These are phyloP conservation scores for Chironomus riparius DNA, from an alignment of 2,888 invertebrate genomes.

Conservation along the genomic window DNA sequence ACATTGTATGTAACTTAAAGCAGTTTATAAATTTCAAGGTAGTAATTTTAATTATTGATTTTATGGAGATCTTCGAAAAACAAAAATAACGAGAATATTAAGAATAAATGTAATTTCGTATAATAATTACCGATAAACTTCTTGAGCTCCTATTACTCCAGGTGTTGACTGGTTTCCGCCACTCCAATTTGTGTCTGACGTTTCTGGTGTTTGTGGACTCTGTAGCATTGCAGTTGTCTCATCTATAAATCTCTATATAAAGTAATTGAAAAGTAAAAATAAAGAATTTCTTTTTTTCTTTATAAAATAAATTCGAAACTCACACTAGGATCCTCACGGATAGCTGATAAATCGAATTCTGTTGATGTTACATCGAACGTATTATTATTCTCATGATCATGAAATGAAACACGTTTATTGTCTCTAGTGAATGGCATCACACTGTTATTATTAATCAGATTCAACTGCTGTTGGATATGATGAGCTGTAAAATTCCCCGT, in stretches of 20 bases:
- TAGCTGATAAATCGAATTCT: conserved; percentile 41
- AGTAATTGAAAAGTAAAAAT: conserved; percentile 31
- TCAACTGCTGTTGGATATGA: conserved; percentile 25
- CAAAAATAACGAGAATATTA: too few relatives aligned
- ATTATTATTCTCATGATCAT: conserved; percentile 50
- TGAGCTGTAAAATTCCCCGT: not conserved
- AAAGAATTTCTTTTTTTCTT: too few relatives aligned
- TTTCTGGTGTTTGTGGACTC: conserved; percentile 59
- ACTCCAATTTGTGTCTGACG: conserved; percentile 39
- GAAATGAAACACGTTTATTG: conserved; percentile 65
- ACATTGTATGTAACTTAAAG: too few relatives aligned
- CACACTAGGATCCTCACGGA: conserved; percentile 75
- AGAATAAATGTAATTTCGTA: too few relatives aligned
- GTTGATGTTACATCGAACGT: too few relatives aligned
- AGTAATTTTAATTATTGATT: too few relatives aligned
- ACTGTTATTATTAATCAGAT: conserved; percentile 22
- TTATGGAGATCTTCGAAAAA: too few relatives aligned
- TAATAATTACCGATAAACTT: conserved; percentile 70
- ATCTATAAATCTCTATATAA: conserved; percentile 60
- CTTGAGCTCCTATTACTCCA: conserved; percentile 96
- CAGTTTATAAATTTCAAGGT: too few relatives aligned
- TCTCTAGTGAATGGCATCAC: conserved; percentile 33
- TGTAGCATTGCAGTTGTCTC: conserved; percentile 74
- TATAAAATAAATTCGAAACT: conserved; percentile 39
- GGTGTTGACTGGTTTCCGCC: conserved; percentile 60